Evolutionary conservation across 2,113 vertebrate species (phyloP).

Genomic region (Coptodon rendalli): DNA sequence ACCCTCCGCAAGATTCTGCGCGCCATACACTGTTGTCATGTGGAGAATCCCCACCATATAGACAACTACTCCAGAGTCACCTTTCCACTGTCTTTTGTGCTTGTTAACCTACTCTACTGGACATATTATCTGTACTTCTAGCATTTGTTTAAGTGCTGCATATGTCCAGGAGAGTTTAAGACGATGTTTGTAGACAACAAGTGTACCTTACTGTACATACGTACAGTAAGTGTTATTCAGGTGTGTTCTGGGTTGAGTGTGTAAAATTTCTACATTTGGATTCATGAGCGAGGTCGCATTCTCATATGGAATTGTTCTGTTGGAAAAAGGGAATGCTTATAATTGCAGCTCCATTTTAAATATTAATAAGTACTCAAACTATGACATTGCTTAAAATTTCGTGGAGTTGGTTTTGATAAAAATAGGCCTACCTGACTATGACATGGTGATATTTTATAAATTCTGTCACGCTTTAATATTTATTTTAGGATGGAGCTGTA

Average conservation of each 20-base stretch:
- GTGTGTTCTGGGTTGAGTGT: slow-evolving; percentile 23
- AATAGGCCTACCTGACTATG: neutral
- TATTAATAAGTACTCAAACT: neutral
- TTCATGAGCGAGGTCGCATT: slow-evolving; percentile 9
- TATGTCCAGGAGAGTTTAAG: slow-evolving; percentile 2
- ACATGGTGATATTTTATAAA: neutral
- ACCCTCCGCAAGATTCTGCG: slow-evolving; percentile 72
- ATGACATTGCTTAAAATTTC: neutral
- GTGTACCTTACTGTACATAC: slow-evolving; percentile 36
- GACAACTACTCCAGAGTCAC: slow-evolving; percentile 87
- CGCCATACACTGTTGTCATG: slow-evolving; percentile 74
- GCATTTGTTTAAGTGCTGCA: neutral
- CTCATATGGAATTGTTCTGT: neutral
- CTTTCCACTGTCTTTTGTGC: slow-evolving; percentile 84
- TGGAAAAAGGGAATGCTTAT: neutral
- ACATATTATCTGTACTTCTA: slow-evolving; percentile 90
- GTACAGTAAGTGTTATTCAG: slow-evolving; percentile 24
- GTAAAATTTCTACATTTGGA: slow-evolving; percentile 9
- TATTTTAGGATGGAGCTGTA: slow-evolving; percentile 14
- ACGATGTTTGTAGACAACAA: neutral
- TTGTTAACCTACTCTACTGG: slow-evolving; percentile 90
- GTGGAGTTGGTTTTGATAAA: neutral
- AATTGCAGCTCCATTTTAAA: slow-evolving; percentile 12
- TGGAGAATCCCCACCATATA: slow-evolving; percentile 89
- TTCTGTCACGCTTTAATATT: neutral